Percentiles rank a stretch among this genome's conserved stretches.
Conservation (phyloP, 2,888 invertebrate genomes). For the Eueremaeus valkanovi region DNA sequence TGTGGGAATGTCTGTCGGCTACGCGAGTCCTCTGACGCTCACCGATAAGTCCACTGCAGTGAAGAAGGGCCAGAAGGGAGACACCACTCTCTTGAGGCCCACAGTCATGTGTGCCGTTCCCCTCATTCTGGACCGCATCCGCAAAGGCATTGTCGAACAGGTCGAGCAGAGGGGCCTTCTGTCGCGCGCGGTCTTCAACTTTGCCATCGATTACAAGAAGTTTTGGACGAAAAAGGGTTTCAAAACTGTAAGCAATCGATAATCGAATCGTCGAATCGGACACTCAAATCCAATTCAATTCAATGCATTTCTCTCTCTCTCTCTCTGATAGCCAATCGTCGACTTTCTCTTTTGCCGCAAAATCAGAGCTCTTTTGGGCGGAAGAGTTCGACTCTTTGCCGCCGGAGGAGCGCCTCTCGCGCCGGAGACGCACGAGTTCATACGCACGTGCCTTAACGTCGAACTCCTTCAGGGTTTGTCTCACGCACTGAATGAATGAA, state of each 20-base stretch:
- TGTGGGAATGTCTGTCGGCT: constrained; percentile 87
- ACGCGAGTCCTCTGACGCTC: constrained; percentile 85
- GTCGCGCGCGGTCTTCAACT: constrained; percentile 80
- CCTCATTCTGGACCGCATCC: constrained; percentile 56
- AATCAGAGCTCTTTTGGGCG: constrained; percentile 75
- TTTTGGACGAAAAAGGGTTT: constrained; percentile 67
- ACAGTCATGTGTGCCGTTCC: constrained; percentile 96
- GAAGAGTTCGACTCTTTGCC: constrained; percentile 78
- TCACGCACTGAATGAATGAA: not conserved
- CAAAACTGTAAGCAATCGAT: constrained; percentile 49
- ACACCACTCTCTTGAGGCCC: constrained; percentile 82
- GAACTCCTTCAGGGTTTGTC: constrained; percentile 66
- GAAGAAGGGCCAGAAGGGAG: constrained; percentile 88
- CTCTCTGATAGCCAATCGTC: constrained; percentile 54
- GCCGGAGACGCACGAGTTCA: constrained; percentile 90
- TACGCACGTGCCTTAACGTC: constrained; percentile 83
- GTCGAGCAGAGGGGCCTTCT: constrained; percentile 70
- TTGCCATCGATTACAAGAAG: constrained; percentile 89
- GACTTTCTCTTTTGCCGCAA: constrained; percentile 61
- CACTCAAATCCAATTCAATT: not conserved
- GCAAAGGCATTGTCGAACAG: constrained; percentile 93
- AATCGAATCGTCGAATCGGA: not conserved
- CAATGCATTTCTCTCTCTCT: not conserved
- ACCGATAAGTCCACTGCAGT: constrained; percentile 78
- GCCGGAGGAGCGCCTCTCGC: constrained; percentile 93